A percentile compares a stretch with the other conserved stretches of the same genome.
These are phyloP conservation scores for Corythornis cristatus DNA, from an alignment of 2,113 vertebrate genomes.

Conservation along the genomic window DNA sequence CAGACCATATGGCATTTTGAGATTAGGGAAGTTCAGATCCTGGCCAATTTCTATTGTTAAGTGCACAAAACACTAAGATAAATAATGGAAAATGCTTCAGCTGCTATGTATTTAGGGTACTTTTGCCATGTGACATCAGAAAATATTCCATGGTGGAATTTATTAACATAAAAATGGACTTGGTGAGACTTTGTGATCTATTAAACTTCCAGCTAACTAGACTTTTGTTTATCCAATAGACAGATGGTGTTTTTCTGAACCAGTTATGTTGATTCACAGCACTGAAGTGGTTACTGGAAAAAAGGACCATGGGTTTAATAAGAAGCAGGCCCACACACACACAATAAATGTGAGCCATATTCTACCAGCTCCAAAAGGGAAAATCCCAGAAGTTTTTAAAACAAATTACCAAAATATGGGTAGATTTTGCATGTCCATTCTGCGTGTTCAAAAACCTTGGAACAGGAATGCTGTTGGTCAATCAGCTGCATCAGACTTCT, in stretches of 20 bases:
- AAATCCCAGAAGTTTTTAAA: not conserved
- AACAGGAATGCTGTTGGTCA: not conserved
- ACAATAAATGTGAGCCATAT: not conserved
- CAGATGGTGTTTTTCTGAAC: constrained; percentile 77
- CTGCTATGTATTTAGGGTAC: constrained; percentile 49
- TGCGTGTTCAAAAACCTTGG: not conserved
- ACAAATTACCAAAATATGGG: constrained; percentile 13
- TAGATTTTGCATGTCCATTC: not conserved
- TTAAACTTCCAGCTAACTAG: constrained; percentile 64
- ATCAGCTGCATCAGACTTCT: not conserved
- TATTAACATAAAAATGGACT: constrained; percentile 58
- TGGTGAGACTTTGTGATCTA: constrained; percentile 60
- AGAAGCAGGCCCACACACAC: constrained; percentile 20
- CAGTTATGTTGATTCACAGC: constrained; percentile 26
- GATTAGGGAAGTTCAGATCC: not conserved
- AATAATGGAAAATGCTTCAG: constrained; percentile 46
- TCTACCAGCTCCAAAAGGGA: constrained; percentile 5
- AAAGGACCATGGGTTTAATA: not conserved
- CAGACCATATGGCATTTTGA: not conserved
- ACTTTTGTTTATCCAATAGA: constrained; percentile 69
- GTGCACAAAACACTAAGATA: not conserved
- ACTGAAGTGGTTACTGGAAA: constrained; percentile 61
- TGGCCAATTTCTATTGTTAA: constrained; percentile 31
- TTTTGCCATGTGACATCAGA: constrained; percentile 47
- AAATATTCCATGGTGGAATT: constrained; percentile 63